Evolutionary conservation across 2,888 invertebrate species (phyloP).

Genomic region (Pelosia muscerda): DNA sequence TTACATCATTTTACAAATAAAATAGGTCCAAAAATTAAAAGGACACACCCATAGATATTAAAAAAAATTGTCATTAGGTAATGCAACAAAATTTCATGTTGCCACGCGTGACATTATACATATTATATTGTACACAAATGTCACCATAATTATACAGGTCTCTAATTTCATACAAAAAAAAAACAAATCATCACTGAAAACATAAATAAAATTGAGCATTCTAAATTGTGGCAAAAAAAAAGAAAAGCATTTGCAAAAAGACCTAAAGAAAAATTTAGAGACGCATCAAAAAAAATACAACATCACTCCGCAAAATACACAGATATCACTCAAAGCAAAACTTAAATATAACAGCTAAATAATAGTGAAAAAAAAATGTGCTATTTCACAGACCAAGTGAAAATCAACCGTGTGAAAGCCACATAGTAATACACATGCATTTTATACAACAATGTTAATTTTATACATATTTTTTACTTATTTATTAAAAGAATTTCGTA

Average conservation of each 20-base stretch:
- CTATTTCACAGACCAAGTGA: slow-evolving; percentile 51
- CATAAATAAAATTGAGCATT: slow-evolving; percentile 4
- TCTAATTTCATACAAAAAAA: slow-evolving; percentile 26
- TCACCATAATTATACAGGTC: slow-evolving; percentile 12
- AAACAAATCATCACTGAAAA: slow-evolving; percentile 26
- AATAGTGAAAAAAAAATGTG: slow-evolving; percentile 57
- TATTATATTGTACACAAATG: slow-evolving; percentile 30
- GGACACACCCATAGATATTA: slow-evolving; percentile 31
- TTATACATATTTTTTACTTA: slow-evolving; percentile 14
- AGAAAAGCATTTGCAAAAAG: slow-evolving; percentile 15
- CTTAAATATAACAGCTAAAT: slow-evolving; percentile 78
- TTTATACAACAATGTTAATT: slow-evolving; percentile 16
- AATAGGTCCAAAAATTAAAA: slow-evolving; percentile 18
- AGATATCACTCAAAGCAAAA: slow-evolving; percentile 38
- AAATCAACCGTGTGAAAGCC: slow-evolving; percentile 37
- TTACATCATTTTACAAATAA: slow-evolving; percentile 31
- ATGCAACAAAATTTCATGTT: slow-evolving; percentile 27
- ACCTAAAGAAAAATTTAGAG: slow-evolving; percentile 14
- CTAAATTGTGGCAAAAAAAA: slow-evolving; percentile 10
- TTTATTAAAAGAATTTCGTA: background rate
- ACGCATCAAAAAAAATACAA: slow-evolving; percentile 24
- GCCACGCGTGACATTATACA: slow-evolving; percentile 40
- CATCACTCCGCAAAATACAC: slow-evolving; percentile 1
- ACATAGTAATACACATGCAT: slow-evolving; percentile 29
- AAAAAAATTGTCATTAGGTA: slow-evolving; percentile 35